Evolutionary conservation across 2,797 vertebrate species (phyloP), one percentile per base, ranked within the genome.

Genomic region (Macrochelys suwanniensis): DNA sequence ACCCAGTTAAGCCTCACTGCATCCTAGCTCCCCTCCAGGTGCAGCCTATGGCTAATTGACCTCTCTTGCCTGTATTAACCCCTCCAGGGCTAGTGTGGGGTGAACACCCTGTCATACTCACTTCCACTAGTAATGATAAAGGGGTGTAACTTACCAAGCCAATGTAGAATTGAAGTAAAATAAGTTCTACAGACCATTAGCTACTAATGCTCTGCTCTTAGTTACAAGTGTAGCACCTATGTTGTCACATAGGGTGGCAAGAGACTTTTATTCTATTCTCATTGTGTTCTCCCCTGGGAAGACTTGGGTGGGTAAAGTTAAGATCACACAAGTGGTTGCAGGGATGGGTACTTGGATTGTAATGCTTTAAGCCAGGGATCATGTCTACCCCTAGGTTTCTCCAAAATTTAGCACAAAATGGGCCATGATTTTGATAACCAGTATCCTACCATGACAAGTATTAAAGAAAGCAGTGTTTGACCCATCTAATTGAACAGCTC

Each of bases 401-500:
- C 61, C 10, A 37, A 23, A 47, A 45, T 65, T 87, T 88, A 51
- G 71, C 71, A 87, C 82, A 91, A 91, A 92, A 74, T 2, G 10
- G 53, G 37, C 78, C 82, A 47, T 54, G 51, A 11, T 37, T 12
- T 1, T 33, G 85, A 85, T 87, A 50, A 13, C 25, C 54, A 47
- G 85, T 21, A 65, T 50, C 85, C 65, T 61, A n/a, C 57, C 51
- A 11, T 56, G 89, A 57, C 88, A 76, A 82, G 86, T 88, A 81
- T 78, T 79, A 17, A 76, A 77, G n/a, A 88, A 93, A 89, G 89
- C 3, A 16, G 84, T 65, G 82, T 65, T 93, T 96, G 85, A 84
- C 92, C 81, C 68, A 65, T 87, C 80, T 71, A 80, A 89, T 82
- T 57, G 90, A 81, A 86, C 93, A 95, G 82, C 92, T 93, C 88